Evolutionary conservation across 2,888 invertebrate genomes (phyloP), one percentile per base, ranked within the genome.

Genomic region (Mimas tiliae): DNA sequence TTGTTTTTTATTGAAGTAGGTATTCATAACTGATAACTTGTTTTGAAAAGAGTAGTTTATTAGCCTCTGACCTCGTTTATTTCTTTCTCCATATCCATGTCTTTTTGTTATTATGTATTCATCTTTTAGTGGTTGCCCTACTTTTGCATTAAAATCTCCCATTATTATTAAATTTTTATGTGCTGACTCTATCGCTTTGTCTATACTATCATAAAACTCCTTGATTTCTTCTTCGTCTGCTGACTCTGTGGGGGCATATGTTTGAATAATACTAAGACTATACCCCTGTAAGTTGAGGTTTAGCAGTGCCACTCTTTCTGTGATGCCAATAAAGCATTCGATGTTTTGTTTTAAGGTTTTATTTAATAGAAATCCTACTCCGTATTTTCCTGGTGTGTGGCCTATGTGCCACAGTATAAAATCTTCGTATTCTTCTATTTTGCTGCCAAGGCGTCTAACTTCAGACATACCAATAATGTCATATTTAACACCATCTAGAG

Each of bases 111-210:
- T 48, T 9, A 53, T 14, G 6, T 66, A 9, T 64, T 67, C 55
- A 11, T 66, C 62, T 9, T 9, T 7, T 63, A 53, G 52, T 4
- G 67, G 50, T 48, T 65, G 45, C 0, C 72, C 74, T 38, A 75
- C 67, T 70, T 73, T 69, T 1, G 74, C 72, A 62, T 73, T 73
- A 14, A 70, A 71, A 34, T 77, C 73, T 2, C 74, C 72, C 7
- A 75, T 72, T 0, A 74, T 45, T 8, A 74, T 11, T 1, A 74
- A 1, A 1, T 70, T 68, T 50, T 69, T 53, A 3, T 52, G 34
- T 8, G 69, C 47, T 19, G 51, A 7, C 1, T 14, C 51, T 9
- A 65, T 63, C 1, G 74, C 72, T 65, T 27, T 55, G 19, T 69
- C 47, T 21, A 78, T 1, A 0, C 55, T 62, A 14, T 67, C 14